These are phyloP conservation scores for Microcaecilia unicolor DNA, from an alignment of 2,797 vertebrate species.

Conservation along the genomic window DNA sequence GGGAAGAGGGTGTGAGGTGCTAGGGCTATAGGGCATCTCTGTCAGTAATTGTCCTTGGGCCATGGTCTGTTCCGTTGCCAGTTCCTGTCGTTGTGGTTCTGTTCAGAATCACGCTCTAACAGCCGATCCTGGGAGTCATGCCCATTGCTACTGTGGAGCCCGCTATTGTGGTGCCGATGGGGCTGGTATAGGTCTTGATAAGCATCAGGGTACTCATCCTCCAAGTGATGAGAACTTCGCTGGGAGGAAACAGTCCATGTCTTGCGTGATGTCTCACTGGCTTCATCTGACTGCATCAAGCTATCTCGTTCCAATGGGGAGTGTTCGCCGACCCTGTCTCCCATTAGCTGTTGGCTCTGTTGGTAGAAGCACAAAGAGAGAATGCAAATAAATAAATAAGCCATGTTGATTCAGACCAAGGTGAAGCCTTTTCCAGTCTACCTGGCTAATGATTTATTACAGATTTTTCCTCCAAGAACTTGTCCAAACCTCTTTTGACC, in stretches of 20 bases:
- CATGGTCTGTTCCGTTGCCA: constrained; percentile 84
- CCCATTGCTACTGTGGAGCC: constrained; percentile 72
- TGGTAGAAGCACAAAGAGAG: neutral
- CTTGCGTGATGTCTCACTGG: constrained; percentile 77
- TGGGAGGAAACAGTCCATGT: constrained; percentile 55
- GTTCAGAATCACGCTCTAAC: constrained; percentile 71
- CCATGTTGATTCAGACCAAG: no score
- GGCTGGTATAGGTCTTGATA: constrained; percentile 84
- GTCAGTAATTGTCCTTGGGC: constrained; percentile 89
- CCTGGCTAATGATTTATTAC: no score
- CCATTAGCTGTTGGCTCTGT: constrained; percentile 76
- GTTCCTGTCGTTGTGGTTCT: constrained; percentile 79
- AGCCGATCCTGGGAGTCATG: constrained; percentile 79
- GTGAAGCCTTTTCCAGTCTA: no score
- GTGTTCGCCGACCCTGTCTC: constrained; percentile 63
- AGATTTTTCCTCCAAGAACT: no score
- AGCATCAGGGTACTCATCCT: constrained; percentile 65
- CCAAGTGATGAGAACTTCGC: constrained; percentile 67
- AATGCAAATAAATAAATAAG: no score
- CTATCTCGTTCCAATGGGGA: constrained; percentile 88
- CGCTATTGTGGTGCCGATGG: constrained; percentile 68
- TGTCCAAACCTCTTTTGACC: no score
- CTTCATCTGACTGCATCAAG: constrained; percentile 88
- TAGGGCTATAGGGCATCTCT: neutral
- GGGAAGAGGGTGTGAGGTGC: no score